phyloP scores from a whole-genome alignment of 2,888 invertebrate genomes.

The Anoplius nigerrimus region DNA sequence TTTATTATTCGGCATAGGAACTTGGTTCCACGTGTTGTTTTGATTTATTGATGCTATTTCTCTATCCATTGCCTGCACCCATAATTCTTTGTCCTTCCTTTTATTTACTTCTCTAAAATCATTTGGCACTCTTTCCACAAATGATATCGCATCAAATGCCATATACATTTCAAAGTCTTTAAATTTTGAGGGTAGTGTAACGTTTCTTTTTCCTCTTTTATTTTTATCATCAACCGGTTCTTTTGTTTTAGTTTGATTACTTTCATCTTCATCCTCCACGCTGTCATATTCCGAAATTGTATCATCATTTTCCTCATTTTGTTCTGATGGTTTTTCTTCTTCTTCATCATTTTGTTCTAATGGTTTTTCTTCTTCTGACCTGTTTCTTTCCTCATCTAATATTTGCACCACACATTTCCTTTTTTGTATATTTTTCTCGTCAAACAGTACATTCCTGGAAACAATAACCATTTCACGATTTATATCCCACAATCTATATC shows the following conservation, averaged over 20 bases:
- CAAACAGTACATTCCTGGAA: background rate
- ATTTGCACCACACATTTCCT: too few relatives aligned
- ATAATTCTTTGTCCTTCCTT: constrained; percentile 2
- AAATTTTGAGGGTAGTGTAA: constrained; percentile 17
- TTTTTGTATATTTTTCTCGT: background rate
- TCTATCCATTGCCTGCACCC: constrained; percentile 10
- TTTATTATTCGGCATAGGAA: background rate
- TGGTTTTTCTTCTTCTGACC: background rate
- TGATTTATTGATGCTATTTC: constrained; percentile 42
- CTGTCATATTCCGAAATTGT: background rate
- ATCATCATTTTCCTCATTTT: constrained; percentile 16
- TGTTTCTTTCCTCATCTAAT: background rate
- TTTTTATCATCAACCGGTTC: too few relatives aligned
- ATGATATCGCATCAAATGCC: constrained; percentile 14
- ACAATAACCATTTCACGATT: background rate
- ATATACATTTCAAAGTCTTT: constrained; percentile 23
- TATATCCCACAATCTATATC: background rate
- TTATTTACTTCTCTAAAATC: constrained; percentile 12
- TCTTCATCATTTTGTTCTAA: background rate
- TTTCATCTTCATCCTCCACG: background rate
- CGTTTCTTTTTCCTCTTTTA: background rate
- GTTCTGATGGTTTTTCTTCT: background rate
- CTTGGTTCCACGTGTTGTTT: constrained; percentile 36
- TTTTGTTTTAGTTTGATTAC: background rate
- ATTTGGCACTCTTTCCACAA: constrained; percentile 10